Evolutionary conservation across 2,113 vertebrate species (phyloP), one percentile per base, ranked within the genome.

Genomic region (Burhinus oedicnemus): DNA sequence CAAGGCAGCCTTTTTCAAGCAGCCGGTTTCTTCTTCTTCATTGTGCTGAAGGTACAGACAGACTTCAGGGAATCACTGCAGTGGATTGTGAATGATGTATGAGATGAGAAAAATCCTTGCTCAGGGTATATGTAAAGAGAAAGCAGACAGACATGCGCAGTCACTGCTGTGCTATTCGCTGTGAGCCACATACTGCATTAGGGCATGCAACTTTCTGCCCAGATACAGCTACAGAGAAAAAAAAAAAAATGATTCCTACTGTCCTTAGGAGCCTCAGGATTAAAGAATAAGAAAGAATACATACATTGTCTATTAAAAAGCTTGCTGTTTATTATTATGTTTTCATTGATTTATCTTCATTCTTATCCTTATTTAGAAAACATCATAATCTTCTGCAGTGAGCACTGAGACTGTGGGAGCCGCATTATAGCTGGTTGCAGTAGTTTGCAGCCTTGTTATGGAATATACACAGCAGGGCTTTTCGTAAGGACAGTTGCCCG

Each of bases 71-170:
- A 96, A 96, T 95, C 57, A 49, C 86, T 92, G 77, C 94, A 93
- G 80, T 49, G 57, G 47, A 47, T 87, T 95, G 64, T 95, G 83
- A 96, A 81, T 84, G 89, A 93, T 96, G 52, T 89, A 93, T 89
- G 94, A 96, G 42, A 90, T 34, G 38, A 93, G 68, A 91, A 93
- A 88, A 97, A 91, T 55, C 61, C 64, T 92, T 91, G 83, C 83
- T 93, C 51, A 36, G 68, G 40, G 21, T 95, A 25, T 42, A 40
- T 86, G 38, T 74, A 38, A 72, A 78, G 69, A 64, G 23, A 85
- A 58, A 79, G 80, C 61, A 83, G 83, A 70, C 20, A 77, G 83
- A 52, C 55, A 71, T 93, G 69, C 15, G 2, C 71, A 82, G 65
- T 71, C 65, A 82, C 80, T 87, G 86, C 86, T 89, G 36, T 95